These are phyloP conservation scores for Ooceraea biroi DNA, from an alignment of 1,140 invertebrate species.

Conservation along the genomic window DNA sequence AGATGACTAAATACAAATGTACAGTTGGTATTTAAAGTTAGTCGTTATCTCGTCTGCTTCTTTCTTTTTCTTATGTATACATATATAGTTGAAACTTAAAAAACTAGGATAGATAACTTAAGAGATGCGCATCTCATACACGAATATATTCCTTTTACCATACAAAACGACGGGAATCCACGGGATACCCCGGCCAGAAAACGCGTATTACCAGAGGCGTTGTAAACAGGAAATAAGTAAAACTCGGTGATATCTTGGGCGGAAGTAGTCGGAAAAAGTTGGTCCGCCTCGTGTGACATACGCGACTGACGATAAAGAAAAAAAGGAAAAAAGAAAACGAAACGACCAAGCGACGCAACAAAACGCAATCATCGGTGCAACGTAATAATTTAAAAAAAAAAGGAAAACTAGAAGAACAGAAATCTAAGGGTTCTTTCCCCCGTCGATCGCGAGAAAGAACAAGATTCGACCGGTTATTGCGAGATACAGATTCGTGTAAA, in stretches of 20 bases:
- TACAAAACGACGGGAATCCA: constrained; percentile 68
- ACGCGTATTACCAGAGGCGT: constrained; percentile 8
- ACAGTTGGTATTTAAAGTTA: constrained; percentile 85
- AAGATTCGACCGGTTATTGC: constrained; percentile 46
- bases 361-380: constrained; percentile 60
- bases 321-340: constrained; percentile 63
- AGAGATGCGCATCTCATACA: constrained; percentile 31
- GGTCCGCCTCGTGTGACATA: not conserved
- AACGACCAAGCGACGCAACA: constrained; percentile 60
- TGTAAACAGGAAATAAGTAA: constrained; percentile 41
- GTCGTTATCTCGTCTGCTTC: constrained; percentile 81
- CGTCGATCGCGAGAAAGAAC: constrained; percentile 34
- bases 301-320: constrained; percentile 24
- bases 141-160: constrained; percentile 31
- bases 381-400: constrained; percentile 8
- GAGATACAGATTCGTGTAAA: constrained; percentile 51
- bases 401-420: not conserved
- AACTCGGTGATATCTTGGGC: constrained; percentile 19
- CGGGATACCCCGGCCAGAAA: constrained; percentile 28
- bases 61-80: constrained; percentile 80
- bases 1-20: constrained; percentile 87
- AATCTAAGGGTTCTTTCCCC: not conserved
- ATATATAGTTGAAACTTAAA: constrained; percentile 79
- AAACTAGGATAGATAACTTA: constrained; percentile 74
- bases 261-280: not conserved